A percentile compares a stretch with the other conserved stretches of the same genome.
Evolutionary conservation across 2,888 invertebrate species (phyloP).

Genomic region (Sisyra nigra): DNA sequence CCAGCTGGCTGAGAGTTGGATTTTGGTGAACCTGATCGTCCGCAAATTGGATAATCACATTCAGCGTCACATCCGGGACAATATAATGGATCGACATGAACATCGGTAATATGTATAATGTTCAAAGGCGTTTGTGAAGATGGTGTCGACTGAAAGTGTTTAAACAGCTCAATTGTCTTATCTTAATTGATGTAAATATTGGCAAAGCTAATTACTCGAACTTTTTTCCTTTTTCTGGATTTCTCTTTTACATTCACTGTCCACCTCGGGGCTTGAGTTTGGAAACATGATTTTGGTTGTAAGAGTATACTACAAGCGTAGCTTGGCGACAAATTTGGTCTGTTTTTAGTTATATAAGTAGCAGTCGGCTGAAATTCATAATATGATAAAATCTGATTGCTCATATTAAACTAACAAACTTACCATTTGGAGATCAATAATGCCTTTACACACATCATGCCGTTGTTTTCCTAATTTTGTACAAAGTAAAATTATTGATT

Average conservation of each 20-base stretch:
- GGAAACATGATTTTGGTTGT: constrained; percentile 28
- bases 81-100: constrained; percentile 66
- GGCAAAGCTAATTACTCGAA: neutral
- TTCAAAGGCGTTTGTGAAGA: constrained; percentile 22
- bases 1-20: constrained; percentile 37
- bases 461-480: too few relatives aligned
- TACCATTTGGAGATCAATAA: too few relatives aligned
- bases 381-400: neutral
- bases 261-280: constrained; percentile 19
- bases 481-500: too few relatives aligned
- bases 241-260: neutral
- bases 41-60: constrained; percentile 58
- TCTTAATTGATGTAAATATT: neutral
- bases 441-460: too few relatives aligned
- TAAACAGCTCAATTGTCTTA: neutral
- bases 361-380: constrained; percentile 34
- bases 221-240: neutral
- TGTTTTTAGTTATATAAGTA: constrained; percentile 39
- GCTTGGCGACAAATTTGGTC: constrained; percentile 31
- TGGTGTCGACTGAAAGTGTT: neutral
- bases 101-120: constrained; percentile 57
- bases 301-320: constrained; percentile 39
- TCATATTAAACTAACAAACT: too few relatives aligned
- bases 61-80: constrained; percentile 44
- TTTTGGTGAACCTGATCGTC: constrained; percentile 37